Percentiles rank a stretch among this genome's conserved stretches.
Evolutionary conservation across 2,888 invertebrate genomes (phyloP).

Genomic region (Ganaspis brasiliensis): DNA sequence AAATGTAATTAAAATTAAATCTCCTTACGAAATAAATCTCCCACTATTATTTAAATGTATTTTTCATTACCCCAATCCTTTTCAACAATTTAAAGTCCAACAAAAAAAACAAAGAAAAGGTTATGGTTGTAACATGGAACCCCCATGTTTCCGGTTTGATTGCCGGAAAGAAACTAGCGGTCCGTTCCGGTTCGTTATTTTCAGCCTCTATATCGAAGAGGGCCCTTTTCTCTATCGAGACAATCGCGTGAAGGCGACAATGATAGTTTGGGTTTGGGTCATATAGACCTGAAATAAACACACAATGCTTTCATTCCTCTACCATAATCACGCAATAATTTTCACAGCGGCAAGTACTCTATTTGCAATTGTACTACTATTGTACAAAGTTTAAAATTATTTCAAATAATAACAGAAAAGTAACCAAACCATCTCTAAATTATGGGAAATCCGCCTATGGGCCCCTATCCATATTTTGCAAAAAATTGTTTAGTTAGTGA

Average conservation of each 20-base stretch:
- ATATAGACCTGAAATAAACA: background rate
- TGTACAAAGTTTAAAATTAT: no score
- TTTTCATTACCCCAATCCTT: no score
- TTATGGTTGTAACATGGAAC: slow-evolving; percentile 6
- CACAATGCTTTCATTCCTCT: slow-evolving; percentile 1
- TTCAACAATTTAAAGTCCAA: no score
- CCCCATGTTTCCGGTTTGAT: slow-evolving; percentile 50
- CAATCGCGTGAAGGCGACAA: slow-evolving; percentile 46
- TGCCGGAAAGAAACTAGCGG: slow-evolving; percentile 48
- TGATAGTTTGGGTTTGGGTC: slow-evolving; percentile 18
- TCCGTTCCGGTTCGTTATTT: slow-evolving; percentile 46
- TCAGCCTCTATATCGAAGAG: slow-evolving; percentile 9
- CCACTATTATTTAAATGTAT: no score
- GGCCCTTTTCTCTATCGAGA: slow-evolving; percentile 43
- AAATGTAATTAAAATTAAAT: no score
- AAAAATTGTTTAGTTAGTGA: no score
- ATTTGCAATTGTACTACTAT: no score
- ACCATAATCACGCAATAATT: slow-evolving; percentile 6
- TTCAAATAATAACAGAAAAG: no score
- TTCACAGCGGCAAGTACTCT: background rate
- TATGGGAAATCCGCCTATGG: no score
- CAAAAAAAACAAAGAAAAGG: slow-evolving; percentile 7
- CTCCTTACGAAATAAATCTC: no score
- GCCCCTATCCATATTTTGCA: no score
- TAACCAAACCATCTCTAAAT: no score